These are phyloP conservation scores for Cryptus armator DNA, from an alignment of 2,888 invertebrate species.

Conservation along the genomic window DNA sequence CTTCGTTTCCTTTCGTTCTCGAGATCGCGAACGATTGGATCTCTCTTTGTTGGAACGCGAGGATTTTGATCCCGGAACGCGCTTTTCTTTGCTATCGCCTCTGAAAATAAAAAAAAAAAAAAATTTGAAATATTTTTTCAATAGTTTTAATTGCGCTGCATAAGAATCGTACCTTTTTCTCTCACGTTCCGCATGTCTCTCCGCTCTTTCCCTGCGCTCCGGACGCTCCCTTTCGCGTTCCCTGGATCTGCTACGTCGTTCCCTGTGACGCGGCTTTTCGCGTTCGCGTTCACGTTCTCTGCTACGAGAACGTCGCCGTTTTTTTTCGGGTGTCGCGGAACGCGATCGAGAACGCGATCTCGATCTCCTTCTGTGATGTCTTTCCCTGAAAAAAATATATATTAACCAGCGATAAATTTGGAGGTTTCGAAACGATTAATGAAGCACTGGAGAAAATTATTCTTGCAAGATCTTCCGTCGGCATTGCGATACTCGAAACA, in stretches of 20 bases:
- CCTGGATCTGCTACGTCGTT: constrained; percentile 88
- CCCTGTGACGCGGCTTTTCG: constrained; percentile 87
- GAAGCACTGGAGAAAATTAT: background rate
- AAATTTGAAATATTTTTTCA: background rate
- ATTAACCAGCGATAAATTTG: background rate
- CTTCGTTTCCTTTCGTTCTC: constrained; percentile 87
- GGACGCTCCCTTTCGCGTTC: constrained; percentile 88
- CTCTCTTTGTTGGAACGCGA: constrained; percentile 85
- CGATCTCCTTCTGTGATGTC: constrained; percentile 87
- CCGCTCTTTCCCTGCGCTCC: constrained; percentile 83
- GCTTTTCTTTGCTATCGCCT: constrained; percentile 89
- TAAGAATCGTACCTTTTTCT: constrained; percentile 84
- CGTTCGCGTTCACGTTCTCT: constrained; percentile 87
- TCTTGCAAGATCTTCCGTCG: constrained; percentile 5
- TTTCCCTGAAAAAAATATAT: constrained; percentile 75
- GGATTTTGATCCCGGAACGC: constrained; percentile 87
- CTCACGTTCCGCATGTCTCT: constrained; percentile 87
- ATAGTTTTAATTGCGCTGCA: background rate
- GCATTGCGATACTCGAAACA: background rate
- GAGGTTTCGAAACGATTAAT: background rate
- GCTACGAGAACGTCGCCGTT: constrained; percentile 87
- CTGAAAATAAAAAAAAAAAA: constrained; percentile 81
- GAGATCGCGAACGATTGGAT: constrained; percentile 86
- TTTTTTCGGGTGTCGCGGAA: constrained; percentile 87
- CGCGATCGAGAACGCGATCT: constrained; percentile 88